Percentiles rank a stretch among this genome's conserved stretches.
Evolutionary conservation across 2,113 vertebrate genomes (phyloP).

Genomic region (Onychostruthus taczanowskii): DNA sequence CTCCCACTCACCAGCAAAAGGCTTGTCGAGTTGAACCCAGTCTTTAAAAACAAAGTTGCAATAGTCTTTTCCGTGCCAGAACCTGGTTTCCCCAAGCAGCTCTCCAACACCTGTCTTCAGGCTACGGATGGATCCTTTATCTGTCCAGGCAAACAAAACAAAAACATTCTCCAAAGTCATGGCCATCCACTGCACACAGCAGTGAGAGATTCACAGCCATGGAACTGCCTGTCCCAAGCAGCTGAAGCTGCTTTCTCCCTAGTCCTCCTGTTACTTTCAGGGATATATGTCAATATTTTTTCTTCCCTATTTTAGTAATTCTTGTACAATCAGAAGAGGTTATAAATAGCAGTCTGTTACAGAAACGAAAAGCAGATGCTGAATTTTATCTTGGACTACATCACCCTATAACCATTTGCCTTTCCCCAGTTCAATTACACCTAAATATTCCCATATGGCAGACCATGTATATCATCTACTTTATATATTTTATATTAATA

Average conservation of each 20-base stretch:
- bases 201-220: neutral
- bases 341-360: neutral
- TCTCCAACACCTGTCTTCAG: conserved; percentile 81
- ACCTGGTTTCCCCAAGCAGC: conserved; percentile 88
- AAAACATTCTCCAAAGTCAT: neutral
- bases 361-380: neutral
- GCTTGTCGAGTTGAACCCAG: conserved; percentile 97
- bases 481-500: neutral
- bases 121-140: conserved; percentile 72
- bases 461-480: neutral
- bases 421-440: neutral
- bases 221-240: neutral
- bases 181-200: rapidly evolving
- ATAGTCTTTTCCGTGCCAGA: conserved; percentile 99
- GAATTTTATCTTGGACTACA: neutral
- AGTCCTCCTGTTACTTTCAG: neutral
- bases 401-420: neutral
- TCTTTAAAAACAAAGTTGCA: conserved; percentile 98
- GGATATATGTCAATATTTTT: neutral
- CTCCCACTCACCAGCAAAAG: conserved; percentile 86
- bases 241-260: neutral
- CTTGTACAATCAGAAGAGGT: neutral
- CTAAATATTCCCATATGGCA: neutral
- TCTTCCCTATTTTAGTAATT: neutral
- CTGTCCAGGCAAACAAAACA: conserved; percentile 55